Evolutionary conservation across 2,797 vertebrate species (phyloP).

Genomic region (Siniperca undulata): DNA sequence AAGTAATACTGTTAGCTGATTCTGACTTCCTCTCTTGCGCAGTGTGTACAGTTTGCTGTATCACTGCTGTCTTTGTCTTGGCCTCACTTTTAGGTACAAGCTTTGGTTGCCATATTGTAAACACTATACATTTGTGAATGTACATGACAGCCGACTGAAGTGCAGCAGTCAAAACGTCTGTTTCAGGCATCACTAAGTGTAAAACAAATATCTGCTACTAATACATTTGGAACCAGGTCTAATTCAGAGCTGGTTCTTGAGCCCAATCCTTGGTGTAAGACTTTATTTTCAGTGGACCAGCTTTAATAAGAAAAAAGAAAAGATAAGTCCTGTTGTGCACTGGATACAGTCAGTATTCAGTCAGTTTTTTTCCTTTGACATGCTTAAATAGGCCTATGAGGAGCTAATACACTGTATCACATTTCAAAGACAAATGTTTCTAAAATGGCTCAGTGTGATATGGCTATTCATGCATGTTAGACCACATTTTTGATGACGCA

Average conservation of each 20-base stretch:
- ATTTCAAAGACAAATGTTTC: slow-evolving; percentile 68
- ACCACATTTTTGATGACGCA: slow-evolving; percentile 35
- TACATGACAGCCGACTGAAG: not conserved
- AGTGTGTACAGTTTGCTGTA: not conserved
- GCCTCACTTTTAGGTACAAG: not conserved
- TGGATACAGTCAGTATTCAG: slow-evolving; percentile 6
- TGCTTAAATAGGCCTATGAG: slow-evolving; percentile 47
- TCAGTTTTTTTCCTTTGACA: slow-evolving; percentile 47
- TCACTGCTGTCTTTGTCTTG: not conserved
- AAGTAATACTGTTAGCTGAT: not conserved
- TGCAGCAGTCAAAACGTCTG: not conserved
- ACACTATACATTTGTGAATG: not conserved
- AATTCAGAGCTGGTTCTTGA: slow-evolving; percentile 2
- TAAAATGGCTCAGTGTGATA: slow-evolving; percentile 42
- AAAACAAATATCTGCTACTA: slow-evolving; percentile 3
- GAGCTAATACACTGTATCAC: slow-evolving; percentile 47
- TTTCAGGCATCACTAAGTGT: not conserved
- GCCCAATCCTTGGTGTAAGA: not conserved
- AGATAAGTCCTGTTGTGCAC: not conserved
- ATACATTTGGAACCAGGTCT: not conserved
- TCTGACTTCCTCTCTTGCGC: not conserved
- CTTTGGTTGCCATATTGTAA: not conserved
- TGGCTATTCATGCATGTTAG: slow-evolving; percentile 52
- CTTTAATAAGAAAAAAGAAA: slow-evolving; percentile 31
- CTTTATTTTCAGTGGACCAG: slow-evolving; percentile 6